phyloP scores from a whole-genome alignment of 2,113 vertebrate genomes.

The Hypocryptadius cinnamomeus region DNA sequence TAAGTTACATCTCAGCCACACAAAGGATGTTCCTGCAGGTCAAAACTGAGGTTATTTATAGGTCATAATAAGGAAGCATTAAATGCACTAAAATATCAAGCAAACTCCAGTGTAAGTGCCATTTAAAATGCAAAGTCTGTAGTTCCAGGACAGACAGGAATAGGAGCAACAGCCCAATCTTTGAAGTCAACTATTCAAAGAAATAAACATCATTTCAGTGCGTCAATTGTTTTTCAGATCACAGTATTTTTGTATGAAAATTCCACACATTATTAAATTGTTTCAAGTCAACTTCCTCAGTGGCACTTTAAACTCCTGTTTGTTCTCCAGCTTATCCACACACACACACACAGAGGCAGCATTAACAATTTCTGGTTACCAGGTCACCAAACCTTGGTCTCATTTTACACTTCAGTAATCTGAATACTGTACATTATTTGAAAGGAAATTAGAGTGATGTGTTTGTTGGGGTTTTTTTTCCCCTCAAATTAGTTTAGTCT shows the following conservation, averaged over 20 bases:
- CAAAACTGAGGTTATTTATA: constrained; percentile 9
- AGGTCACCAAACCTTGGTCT: constrained; percentile 38
- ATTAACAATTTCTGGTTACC: constrained; percentile 34
- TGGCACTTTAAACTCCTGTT: background rate
- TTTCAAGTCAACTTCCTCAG: constrained; percentile 14
- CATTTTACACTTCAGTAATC: constrained; percentile 44
- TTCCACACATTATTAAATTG: background rate
- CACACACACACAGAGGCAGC: background rate
- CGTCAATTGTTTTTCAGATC: background rate
- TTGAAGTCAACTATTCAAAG: background rate
- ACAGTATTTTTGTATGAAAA: background rate
- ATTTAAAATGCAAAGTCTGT: background rate
- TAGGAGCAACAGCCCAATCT: background rate
- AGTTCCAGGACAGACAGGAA: background rate
- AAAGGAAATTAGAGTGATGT: background rate
- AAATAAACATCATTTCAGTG: background rate
- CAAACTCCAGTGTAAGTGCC: background rate
- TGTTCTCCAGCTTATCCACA: constrained; percentile 9
- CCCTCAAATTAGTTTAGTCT: background rate
- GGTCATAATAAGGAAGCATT: constrained; percentile 24
- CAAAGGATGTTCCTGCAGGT: constrained; percentile 33
- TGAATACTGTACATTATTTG: background rate
- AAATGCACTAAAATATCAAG: background rate
- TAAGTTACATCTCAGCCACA: constrained; percentile 24
- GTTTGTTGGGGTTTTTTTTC: background rate